Conservation (phyloP, 2,888 invertebrate genomes). For the Euzophera pinguis region DNA sequence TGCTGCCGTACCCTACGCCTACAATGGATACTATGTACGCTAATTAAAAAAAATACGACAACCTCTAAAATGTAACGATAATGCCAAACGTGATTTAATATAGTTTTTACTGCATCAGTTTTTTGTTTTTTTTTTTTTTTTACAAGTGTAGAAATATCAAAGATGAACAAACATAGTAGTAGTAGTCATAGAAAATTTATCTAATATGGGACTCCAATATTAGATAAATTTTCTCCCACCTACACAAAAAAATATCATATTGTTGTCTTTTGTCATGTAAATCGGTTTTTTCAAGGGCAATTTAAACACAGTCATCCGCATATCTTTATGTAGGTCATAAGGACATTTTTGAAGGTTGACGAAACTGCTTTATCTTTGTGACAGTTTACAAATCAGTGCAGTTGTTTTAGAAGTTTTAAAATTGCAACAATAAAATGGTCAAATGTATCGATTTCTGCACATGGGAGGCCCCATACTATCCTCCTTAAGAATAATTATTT, state of each 20-base stretch:
- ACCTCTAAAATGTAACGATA: conserved; percentile 27
- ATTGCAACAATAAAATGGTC: no score
- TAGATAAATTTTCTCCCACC: neutral
- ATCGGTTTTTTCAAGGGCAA: neutral
- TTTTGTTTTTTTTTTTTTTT: conserved; percentile 33
- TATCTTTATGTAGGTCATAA: neutral
- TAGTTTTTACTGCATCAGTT: conserved; percentile 40
- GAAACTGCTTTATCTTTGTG: neutral
- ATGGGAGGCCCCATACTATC: no score
- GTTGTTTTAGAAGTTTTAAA: neutral
- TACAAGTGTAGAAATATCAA: no score
- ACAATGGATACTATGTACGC: conserved; percentile 48
- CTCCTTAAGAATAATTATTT: no score
- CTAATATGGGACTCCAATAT: no score
- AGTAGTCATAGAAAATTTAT: no score
- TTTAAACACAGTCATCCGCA: neutral
- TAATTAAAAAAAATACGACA: conserved; percentile 21
- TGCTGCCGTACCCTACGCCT: conserved; percentile 56
- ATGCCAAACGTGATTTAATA: conserved; percentile 46
- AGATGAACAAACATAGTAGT: no score
- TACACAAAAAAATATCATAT: neutral
- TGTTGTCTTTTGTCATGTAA: neutral
- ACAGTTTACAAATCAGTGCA: neutral
- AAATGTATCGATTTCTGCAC: no score
- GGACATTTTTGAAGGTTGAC: neutral